Evolutionary conservation across 2,113 vertebrate species (phyloP), one percentile per base, ranked within the genome.

Genomic region (Phyllopteryx taeniolatus): DNA sequence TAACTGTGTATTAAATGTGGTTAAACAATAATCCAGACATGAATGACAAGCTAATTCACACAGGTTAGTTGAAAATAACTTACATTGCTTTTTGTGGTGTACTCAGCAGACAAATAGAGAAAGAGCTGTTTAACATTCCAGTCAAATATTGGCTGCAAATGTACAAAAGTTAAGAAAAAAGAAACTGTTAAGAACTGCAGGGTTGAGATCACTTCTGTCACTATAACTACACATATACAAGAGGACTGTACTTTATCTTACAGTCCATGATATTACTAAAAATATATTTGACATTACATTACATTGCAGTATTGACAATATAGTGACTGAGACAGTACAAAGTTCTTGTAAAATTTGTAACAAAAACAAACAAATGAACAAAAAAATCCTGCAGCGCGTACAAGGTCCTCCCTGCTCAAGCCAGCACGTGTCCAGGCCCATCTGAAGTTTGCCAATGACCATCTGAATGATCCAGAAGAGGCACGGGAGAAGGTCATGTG

Each of bases 111-210:
- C 83, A 99, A 92, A 79, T 98, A 99, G 20, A 99, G 93, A 86
- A 99, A 99, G 74, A 99, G 92, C 74, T 98, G 95, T 87, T 99
- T 99, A 20, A 99, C 97, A 44, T 99, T 99, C 98, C 98, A 99
- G 87, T 99, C 96, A 88, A 99, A 99, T 91, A 99, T 95, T 71
- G 95, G 95, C 84, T 95, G 92, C 87, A 99, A 85, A 97, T 99
- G 96, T 99, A 83, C 54, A 2, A 5, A 4, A 67, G 89, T 96
- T 95, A 95, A 96, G 92, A 90, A 91, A 90, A 85, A 87, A 53
- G 12, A 33, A 49, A 51, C 1, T 8, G 42, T 43, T 46, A n/a
- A 13, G 6, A 15, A 12, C 5, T 33, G 14, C 59, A 35, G 13
- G 6, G 2, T 9, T 39, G 5, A 61, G 14, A 61, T 61, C 27